A percentile compares a stretch with the other conserved stretches of the same genome.
phyloP scores from a whole-genome alignment of 2,888 invertebrate species.

The Lasioglossum leucozonium region DNA sequence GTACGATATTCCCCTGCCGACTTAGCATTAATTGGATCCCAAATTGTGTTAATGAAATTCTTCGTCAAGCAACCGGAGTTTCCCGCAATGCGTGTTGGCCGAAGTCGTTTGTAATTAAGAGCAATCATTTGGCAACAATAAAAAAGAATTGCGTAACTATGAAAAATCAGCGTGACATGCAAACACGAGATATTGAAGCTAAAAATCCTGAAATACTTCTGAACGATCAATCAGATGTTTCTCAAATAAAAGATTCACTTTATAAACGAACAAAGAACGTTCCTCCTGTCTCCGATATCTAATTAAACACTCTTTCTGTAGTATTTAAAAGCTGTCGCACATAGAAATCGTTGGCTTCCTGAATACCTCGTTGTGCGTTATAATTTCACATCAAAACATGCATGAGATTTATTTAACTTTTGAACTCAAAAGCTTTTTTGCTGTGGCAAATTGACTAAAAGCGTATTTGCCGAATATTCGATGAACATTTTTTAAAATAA shows the following conservation, averaged over 20 bases:
- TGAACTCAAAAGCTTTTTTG: background rate
- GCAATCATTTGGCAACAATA: background rate
- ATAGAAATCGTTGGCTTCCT: background rate
- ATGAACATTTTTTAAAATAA: background rate
- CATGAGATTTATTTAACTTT: background rate
- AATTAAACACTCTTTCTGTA: background rate
- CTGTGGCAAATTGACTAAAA: background rate
- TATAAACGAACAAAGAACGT: background rate
- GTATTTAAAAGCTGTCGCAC: background rate
- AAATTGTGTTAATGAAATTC: conserved; percentile 54
- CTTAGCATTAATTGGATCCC: conserved; percentile 40
- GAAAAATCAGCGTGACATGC: background rate
- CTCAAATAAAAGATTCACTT: background rate
- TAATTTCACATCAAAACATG: background rate
- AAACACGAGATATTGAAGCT: background rate
- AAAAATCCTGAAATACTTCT: background rate
- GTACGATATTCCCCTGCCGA: conserved; percentile 45
- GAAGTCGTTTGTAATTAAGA: background rate
- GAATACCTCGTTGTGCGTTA: background rate
- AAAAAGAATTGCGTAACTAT: too few relatives aligned
- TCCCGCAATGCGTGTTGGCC: background rate
- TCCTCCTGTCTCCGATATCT: background rate
- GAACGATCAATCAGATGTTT: background rate
- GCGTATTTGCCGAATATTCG: background rate
- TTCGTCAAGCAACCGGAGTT: conserved; percentile 24